Base-by-base conservation (phyloP, 2,797 vertebrate genomes). In the Sebastes cheni region DNA sequence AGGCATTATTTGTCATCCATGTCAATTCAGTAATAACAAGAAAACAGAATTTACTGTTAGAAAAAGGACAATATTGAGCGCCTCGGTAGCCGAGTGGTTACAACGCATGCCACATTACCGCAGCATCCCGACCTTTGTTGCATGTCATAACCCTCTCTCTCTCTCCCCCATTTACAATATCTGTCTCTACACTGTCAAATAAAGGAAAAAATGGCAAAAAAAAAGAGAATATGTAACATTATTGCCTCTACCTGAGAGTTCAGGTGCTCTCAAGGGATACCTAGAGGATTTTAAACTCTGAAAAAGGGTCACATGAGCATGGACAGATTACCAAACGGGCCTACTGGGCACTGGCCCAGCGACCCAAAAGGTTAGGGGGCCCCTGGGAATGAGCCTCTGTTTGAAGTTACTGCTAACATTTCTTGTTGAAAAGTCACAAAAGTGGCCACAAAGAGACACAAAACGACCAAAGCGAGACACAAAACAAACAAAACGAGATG, bases 281-380 rank as follows among this genome's bases (percentile, higher is more conserved):
- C 62, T 11, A 66, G 22, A 67, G 23, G 16, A 46, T 29, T 46
- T 46, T 67, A 50, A 56, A 56, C 10, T 13, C 36, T 36, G 0
- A 36, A 36, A 13, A 36, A 36, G 36, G 36, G 36, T 36, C 46
- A 50, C 46, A 50, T 20, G 46, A 50, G 3, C 46, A 46, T 46
- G 42, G 42, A 46, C 42, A 46, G 42, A 0, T 46, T 46, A 46
- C 42, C 0, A 0, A 46, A 6, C 6, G 14, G 14, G 42, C 0
- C 42, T 46, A 46, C 13, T 46, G 42, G 42, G 14, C 14, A 6
- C 36, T 0, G 36, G 36, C 36, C 36, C 36, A 36, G 36, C 36
- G 0, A 0, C 36, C 36, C 36, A 36, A 36, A 36, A 36, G 36
- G 36, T 36, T 36, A 36, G 36, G 11, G 34, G 34, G 11, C 11